Base-by-base conservation (phyloP, 92 coral and sea anemone genomes). In the Paragorgia papillata region DNA sequence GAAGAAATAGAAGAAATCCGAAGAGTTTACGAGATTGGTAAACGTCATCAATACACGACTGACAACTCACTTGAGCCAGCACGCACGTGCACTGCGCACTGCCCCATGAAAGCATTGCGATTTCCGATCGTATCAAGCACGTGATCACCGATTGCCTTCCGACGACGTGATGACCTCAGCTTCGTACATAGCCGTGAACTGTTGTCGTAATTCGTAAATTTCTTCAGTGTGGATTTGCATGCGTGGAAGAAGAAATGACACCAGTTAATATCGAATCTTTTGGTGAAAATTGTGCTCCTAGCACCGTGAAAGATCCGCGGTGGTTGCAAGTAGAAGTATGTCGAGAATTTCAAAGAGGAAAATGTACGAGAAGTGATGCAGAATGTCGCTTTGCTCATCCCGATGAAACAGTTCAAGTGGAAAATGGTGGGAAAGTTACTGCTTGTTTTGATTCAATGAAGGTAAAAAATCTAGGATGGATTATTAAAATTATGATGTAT, bases 371-470 rank as follows among this genome's bases (percentile, higher is more conserved):
- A 64, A 85, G 85, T 76, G 98, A 91, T 63, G 89, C 92, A 51
- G 98, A 94, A 84, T 94, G 98, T 66, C 91, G 98, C 53, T 94
- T 90, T 91, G 98, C 98, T 58, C 98, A 94, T 89, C 98, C 98
- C 56, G 97, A 90, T 80, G 89, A 91, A 84, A 92, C 90, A 83
- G 97, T 94, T 82, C 87, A 83, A 50, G 84, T 94, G 43, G 97
- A 94, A 66, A 94, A 86, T 81, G 78, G 78, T 2, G 98, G 98
- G 62, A 92, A 87, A 82, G 98, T 94, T 77, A 94, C 98, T 76
- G 98, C 98, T 32, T 94, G 98, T 86, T 94, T 94, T 89, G 98
- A 94, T 89, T 94, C 98, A 31, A 79, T 94, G 85, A 94, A 94
- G 98, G 98, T 94, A 89, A 44, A 41, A 48, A 34, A 73, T 18